Percentiles rank a stretch among this genome's conserved stretches.
Conservation (phyloP, 2,113 vertebrate genomes). For the Myocastor coypus region DNA sequence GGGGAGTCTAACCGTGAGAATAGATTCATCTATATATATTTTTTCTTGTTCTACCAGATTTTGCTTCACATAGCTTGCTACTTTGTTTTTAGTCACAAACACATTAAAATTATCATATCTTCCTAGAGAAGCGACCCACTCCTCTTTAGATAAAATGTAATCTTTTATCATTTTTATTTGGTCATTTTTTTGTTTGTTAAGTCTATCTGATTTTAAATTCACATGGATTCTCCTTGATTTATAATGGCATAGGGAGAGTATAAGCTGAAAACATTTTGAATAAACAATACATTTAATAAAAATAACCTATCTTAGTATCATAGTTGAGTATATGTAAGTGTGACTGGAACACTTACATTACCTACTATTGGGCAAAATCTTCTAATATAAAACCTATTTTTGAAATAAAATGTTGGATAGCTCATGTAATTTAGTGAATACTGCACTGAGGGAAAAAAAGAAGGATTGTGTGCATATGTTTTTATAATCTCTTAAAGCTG, state of each 20-base stretch:
- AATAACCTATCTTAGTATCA: neutral
- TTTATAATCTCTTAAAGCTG: neutral
- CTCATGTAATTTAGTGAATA: neutral
- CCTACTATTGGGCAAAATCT: neutral
- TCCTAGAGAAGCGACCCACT: neutral
- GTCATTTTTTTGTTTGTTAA: slow-evolving; percentile 1
- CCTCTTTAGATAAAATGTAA: neutral
- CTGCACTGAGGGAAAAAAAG: neutral
- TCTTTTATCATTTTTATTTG: neutral
- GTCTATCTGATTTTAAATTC: slow-evolving; percentile 20
- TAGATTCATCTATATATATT: slow-evolving; percentile 46
- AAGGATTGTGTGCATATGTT: neutral
- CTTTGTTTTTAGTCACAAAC: neutral
- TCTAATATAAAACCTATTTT: neutral
- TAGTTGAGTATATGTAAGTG: neutral
- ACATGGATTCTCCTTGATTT: neutral
- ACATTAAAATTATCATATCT: neutral
- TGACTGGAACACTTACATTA: neutral
- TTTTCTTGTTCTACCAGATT: slow-evolving; percentile 37
- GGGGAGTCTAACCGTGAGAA: slow-evolving; percentile 22
- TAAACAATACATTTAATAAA: neutral
- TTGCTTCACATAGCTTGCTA: neutral
- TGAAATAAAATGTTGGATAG: neutral
- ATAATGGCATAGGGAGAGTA: neutral
- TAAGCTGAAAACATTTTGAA: neutral